A percentile compares a stretch with the other conserved stretches of the same genome.
Evolutionary conservation across 2,797 vertebrate species (phyloP).

Genomic region (Danio tinwini): DNA sequence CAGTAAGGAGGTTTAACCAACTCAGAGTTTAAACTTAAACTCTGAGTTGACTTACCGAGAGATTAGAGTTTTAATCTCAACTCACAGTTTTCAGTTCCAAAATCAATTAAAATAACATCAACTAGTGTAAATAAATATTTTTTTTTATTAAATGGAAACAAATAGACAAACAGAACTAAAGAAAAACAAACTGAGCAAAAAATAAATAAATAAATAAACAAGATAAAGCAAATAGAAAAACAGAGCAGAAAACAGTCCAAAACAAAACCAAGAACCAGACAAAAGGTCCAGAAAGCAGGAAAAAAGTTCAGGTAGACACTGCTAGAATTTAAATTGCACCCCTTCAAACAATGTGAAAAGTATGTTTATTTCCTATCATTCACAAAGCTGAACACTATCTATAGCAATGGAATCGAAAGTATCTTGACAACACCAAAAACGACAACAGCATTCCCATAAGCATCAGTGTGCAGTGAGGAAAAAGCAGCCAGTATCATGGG

Average conservation of each 20-base stretch:
- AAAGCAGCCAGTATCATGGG: slow-evolving; percentile 31
- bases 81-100: no score
- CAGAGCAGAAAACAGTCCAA: not conserved
- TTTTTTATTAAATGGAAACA: no score
- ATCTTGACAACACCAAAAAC: slow-evolving; percentile 13
- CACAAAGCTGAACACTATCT: not conserved
- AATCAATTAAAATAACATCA: no score
- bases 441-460: not conserved
- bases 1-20: no score
- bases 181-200: no score
- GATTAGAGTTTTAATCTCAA: no score
- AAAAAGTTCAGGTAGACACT: not conserved
- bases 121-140: no score
- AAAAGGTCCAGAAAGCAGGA: not conserved
- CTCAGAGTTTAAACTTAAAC: no score
- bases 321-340: not conserved
- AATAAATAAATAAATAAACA: no score
- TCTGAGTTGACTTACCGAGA: no score
- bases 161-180: no score
- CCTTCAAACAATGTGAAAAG: not conserved
- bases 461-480: slow-evolving; percentile 32
- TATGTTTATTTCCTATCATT: not conserved
- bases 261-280: not conserved
- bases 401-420: not conserved
- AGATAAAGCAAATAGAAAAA: not conserved